These are phyloP conservation scores for Vulpes vulpes DNA, from an alignment of 2,113 vertebrate species.

Conservation along the genomic window DNA sequence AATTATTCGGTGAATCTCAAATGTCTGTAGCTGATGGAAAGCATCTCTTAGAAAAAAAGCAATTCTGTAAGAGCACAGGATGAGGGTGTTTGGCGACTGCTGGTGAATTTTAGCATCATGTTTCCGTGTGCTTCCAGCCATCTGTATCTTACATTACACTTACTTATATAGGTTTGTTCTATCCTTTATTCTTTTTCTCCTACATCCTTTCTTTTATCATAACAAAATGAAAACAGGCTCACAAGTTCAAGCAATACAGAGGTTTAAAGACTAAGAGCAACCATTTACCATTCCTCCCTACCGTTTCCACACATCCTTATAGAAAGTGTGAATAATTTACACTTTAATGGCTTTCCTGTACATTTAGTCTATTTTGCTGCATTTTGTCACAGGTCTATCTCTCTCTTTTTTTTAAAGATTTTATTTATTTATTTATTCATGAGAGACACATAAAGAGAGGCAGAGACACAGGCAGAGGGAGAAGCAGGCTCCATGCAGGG, in stretches of 20 bases:
- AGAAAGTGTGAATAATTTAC: neutral
- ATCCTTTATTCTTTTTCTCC: neutral
- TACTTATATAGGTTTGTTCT: neutral
- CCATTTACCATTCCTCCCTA: neutral
- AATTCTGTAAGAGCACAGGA: fast-evolving
- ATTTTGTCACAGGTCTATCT: neutral
- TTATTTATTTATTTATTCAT: too few relatives aligned
- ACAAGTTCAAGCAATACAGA: neutral
- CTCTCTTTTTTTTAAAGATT: too few relatives aligned
- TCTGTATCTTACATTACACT: neutral
- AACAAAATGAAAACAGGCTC: neutral
- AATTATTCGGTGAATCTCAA: neutral
- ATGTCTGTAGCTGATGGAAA: neutral
- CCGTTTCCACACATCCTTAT: neutral
- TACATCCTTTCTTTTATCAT: neutral
- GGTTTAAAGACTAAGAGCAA: neutral
- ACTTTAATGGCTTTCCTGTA: neutral
- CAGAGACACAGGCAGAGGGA: too few relatives aligned
- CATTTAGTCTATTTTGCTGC: neutral
- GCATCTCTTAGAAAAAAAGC: neutral
- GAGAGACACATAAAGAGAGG: too few relatives aligned
- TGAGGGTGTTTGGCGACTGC: neutral
- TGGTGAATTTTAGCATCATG: fast-evolving
- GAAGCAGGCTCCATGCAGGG: too few relatives aligned
- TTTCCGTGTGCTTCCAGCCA: neutral